Base-by-base conservation (phyloP, 2,888 invertebrate species). In the Heliconius charithonia region DNA sequence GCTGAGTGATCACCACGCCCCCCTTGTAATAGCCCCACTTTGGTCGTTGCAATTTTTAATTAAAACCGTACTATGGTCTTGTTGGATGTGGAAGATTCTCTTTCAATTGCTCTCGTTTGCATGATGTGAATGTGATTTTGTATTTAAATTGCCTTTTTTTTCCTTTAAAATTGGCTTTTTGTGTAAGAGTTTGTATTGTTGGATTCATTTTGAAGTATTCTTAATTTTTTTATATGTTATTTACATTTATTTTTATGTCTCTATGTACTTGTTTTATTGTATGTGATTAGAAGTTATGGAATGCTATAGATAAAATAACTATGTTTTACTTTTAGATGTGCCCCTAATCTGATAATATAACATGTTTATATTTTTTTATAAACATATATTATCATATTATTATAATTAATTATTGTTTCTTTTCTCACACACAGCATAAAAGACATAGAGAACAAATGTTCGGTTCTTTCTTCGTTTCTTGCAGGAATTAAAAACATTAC, bases 21-120 rank as follows among this genome's bases (percentile, higher is more conserved):
- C 79, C 56, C 56, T 71, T 71, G 78, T 79, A 79, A 71, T 75
- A 65, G 51, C 69, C n/a, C 65, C 70, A 75, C 65, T 75, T 67
- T 56, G 37, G 67, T 67, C 56, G 77, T 67, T 66, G 59, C 73
- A 27, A 66, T 71, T 71, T 73, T 73, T 77, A 67, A 77, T 73
- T 73, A 67, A 73, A 77, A 27, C 73, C 51, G 51, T 73, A 25
- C 32, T 72, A 29, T 56, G 25, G 41, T 29, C 66, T 67, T 59
- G 25, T 25, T 65, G 59, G 32, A 72, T 56, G 72, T 22, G 59
- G 70, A 19, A 59, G 69, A 72, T 37, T 59, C 16, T n/a, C 16
- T 59, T 72, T 59, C 59, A 72, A 72, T 72, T 72, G 32, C n/a
- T 72, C 59, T 37, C 72, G 32, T 72, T 72, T 72, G 25, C 72